Base-by-base conservation (phyloP, 2,797 vertebrate species). In the Myotis myotis region DNA sequence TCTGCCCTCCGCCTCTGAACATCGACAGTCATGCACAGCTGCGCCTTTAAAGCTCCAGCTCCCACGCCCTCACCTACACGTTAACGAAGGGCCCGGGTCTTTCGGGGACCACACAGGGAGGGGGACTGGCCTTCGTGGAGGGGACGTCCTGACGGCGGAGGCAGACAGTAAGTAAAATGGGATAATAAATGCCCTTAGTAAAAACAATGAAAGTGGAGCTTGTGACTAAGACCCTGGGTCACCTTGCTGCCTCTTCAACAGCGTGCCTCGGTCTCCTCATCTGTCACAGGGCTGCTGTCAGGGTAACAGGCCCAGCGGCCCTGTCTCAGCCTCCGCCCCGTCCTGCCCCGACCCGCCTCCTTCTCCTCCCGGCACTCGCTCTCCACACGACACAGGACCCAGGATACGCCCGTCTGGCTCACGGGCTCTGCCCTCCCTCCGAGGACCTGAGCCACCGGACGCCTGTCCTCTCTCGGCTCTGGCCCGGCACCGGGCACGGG, bases 401-500 rank as follows among this genome's bases (percentile, higher is more conserved):
- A 17, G 51, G 51, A 51, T 19, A 5, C 28, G 1, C 38, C 17
- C 64, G 25, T 38, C 51, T 41, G 25, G 51, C 30, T 76, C 7
- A 15, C 0, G 22, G 51, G 4, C n/a, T 82, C 55, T 38, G 6
- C 22, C 38, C 49, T 74, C 51, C 28, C 51, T 53, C 51, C 23
- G 30, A 64, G 83, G 76, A 75, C 3, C 6, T 8, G 71, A 80
- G 82, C 41, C 11, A 71, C 3, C 0, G 44, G 33, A 23, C 55
- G 11, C 55, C 23, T 4, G 55, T 22, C 23, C 55, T 25, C 8
- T 57, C 55, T 57, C 2, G 23, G 55, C 36, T 33, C 10, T 22
- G 0, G 2, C 22, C 0, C 19, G 33, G 38, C 57, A 71, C 20
- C 0, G 0, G 60, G 60, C 60, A 53, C 51, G 83, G 41, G 38